These are phyloP conservation scores for Tympanuchus pallidicinctus DNA, from an alignment of 2,113 vertebrate species.

Conservation along the genomic window DNA sequence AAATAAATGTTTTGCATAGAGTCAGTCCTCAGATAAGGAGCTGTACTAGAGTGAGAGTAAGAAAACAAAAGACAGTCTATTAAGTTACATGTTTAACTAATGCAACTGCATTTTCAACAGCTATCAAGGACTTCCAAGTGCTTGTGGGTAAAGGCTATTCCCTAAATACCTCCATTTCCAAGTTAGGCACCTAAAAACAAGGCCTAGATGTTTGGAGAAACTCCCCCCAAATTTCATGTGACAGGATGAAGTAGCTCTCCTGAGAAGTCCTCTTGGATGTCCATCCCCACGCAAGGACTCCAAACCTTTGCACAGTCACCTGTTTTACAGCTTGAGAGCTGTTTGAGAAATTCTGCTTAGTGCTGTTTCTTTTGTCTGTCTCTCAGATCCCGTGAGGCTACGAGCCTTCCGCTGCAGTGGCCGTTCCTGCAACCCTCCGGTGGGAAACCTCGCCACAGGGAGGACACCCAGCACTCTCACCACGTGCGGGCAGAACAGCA, in stretches of 20 bases:
- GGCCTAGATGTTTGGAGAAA: not conserved
- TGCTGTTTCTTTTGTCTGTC: not conserved
- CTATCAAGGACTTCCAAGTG: not conserved
- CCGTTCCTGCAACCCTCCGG: constrained; percentile 85
- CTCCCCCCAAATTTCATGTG: no score
- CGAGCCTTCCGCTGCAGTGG: constrained; percentile 80
- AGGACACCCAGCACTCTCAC: constrained; percentile 82
- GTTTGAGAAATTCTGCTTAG: not conserved
- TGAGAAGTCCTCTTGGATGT: not conserved
- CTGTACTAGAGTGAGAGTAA: not conserved
- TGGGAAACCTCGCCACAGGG: constrained; percentile 88
- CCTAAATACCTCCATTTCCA: not conserved
- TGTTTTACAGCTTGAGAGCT: not conserved
- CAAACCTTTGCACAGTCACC: not conserved
- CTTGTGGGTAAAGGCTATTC: not conserved
- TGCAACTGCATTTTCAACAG: not conserved
- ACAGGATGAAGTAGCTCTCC: not conserved
- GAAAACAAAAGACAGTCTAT: not conserved
- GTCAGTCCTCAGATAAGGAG: not conserved
- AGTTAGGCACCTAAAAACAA: not conserved
- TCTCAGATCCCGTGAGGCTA: constrained; percentile 43
- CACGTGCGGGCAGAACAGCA: constrained; percentile 79
- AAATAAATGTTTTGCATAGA: not conserved
- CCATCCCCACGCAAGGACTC: not conserved
- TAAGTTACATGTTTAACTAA: not conserved